Conservation (phyloP, 2,797 vertebrate genomes). For the Craterocephalus amniculus region DNA sequence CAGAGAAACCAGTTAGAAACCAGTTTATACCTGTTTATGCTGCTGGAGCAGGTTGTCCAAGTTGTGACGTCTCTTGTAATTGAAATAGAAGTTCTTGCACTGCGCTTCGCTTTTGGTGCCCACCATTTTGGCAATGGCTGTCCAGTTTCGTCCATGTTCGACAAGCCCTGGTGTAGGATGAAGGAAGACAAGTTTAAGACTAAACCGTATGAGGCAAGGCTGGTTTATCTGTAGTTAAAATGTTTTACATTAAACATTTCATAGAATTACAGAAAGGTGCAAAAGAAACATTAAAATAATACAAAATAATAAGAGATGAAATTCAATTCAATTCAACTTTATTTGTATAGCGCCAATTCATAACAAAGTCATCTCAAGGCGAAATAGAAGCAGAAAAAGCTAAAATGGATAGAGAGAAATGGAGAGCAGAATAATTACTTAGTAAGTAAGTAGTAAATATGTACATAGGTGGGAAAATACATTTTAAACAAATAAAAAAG, state of each 20-base stretch:
- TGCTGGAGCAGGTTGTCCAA: constrained; percentile 97
- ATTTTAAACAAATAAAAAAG: background rate
- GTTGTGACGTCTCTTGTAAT: constrained; percentile 97
- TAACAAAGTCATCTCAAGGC: no score
- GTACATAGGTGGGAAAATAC: background rate
- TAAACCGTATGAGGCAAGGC: background rate
- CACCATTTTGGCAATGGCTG: constrained; percentile 99
- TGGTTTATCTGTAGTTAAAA: background rate
- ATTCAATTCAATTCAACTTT: no score
- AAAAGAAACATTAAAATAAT: no score
- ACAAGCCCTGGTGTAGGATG: constrained; percentile 86
- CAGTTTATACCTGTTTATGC: constrained; percentile 88
- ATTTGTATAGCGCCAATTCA: no score
- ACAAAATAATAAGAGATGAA: no score
- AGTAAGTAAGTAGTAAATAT: background rate
- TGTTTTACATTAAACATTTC: background rate
- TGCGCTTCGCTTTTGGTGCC: constrained; percentile 98
- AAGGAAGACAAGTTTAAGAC: constrained; percentile 6
- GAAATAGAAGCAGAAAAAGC: no score
- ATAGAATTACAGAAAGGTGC: background rate
- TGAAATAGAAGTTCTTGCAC: constrained; percentile 99
- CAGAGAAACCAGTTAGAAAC: background rate
- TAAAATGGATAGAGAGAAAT: background rate
- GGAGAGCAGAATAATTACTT: background rate
- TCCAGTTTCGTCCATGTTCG: constrained; percentile 98